Evolutionary conservation across 2,113 vertebrate genomes (phyloP), one percentile per base, ranked within the genome.

Genomic region (Nematolebias whitei): DNA sequence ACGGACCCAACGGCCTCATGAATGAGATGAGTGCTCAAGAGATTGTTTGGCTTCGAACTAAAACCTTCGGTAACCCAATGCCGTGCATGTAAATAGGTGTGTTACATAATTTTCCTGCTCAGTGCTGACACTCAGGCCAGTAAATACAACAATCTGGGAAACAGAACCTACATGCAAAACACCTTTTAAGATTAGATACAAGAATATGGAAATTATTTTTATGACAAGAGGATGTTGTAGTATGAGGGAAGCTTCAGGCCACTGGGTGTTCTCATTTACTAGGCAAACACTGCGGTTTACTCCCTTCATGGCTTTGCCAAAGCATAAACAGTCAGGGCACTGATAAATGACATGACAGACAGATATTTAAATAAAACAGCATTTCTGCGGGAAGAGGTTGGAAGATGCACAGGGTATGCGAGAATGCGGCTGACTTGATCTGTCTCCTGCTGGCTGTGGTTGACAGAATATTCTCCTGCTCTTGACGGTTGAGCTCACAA

Each of bases 121-220:
- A 55, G 45, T 60, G 70, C 61, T 60, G 76, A 74, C 79, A 77
- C 15, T 32, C 32, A 67, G 29, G 63, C 65, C 73, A 72, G 77
- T 77, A 40, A 78, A 86, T 68, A 87, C 80, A 85, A 83, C 60
- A 74, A 78, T 71, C 64, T 63, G 61, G 76, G 56, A 89, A 87
- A 88, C 66, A 81, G 58, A 88, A 85, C 77, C 79, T 78, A 74
- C 72, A 91, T 88, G 90, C 88, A 92, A 91, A 91, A 85, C 35
- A 26, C 64, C 62, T 76, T 86, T 89, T 86, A 72, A 89, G 86
- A 88, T 86, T 82, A 89, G 84, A 88, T 82, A 86, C 38, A 66
- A 82, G 81, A 69, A 53, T 73, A 90, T 92, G 89, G 78, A 92
- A 91, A 92, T 85, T 47, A 14, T 23, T 18, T 14, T 39, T 29